Percentiles rank a stretch among this genome's conserved stretches.
Conservation (phyloP, 2,888 invertebrate species). For the Scrobipalpa costella region DNA sequence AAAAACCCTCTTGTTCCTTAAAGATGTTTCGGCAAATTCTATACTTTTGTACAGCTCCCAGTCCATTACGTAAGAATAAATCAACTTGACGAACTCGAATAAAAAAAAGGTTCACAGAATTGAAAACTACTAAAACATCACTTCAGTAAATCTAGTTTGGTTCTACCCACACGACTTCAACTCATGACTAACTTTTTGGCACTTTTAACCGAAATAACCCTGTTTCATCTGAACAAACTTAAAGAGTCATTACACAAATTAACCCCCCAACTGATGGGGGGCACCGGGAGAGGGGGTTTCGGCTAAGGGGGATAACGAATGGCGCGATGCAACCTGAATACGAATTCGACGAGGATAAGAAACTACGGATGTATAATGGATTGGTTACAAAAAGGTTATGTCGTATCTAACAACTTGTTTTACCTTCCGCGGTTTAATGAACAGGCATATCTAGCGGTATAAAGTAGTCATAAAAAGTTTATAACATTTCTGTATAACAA, state of each 20-base stretch:
- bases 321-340: constrained; percentile 14
- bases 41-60: too few species aligned
- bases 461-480: too few species aligned
- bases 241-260: constrained; percentile 25
- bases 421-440: too few species aligned
- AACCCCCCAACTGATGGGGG: constrained; percentile 3
- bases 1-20: too few species aligned
- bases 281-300: background rate
- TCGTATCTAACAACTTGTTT: too few species aligned
- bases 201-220: constrained; percentile 9
- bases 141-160: background rate
- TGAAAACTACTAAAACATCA: background rate
- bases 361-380: background rate
- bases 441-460: too few species aligned
- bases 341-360: background rate
- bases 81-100: too few species aligned
- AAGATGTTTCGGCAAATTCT: too few species aligned
- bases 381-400: background rate
- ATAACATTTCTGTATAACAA: too few species aligned
- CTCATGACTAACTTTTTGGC: background rate
- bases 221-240: constrained; percentile 21
- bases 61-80: too few species aligned
- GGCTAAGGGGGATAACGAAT: constrained; percentile 21
- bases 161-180: background rate
- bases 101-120: background rate